Base-by-base conservation (phyloP, 2,113 vertebrate species). In the Salminus brasiliensis region DNA sequence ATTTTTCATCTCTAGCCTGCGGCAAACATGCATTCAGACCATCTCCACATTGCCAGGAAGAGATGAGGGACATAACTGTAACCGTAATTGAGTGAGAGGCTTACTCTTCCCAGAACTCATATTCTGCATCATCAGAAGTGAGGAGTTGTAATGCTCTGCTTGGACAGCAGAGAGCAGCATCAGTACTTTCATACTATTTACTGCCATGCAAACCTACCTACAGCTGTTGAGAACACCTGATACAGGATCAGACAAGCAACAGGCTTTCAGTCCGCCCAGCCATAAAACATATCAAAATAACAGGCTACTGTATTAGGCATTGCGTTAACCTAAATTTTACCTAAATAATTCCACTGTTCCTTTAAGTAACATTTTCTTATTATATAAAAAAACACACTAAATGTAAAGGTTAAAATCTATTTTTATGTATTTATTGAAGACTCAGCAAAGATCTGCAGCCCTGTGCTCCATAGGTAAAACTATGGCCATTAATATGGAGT, bases 151-250 rank as follows among this genome's bases (percentile, higher is more conserved):
- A 10, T 18, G 7, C n/a, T 5, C 21, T 4, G 27, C 43, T 73
- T 57, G 21, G 5, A 43, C 70, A 79, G 34, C 21, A 79, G 78
- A 72, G 47, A 29, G 70, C 78, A 79, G 57, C 4, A 66, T 52
- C 7, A 2, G 13, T 12, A 39, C 36, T 25, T 49, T 57, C 43
- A 16, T 23, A 16, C 27, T 23, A 49, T 21, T 53, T 53, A 53
- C 49, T 53, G 49, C 49, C 10, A 49, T 1, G 16, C 3, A 49
- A 15, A 34, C 25, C 52, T 0, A 7, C 21, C 30, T 36, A 29
- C 23, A 57, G 27, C 15, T 27, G 18, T n/a, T 6, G 5, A 53
- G 5, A 5, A 53, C 21, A 53, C n/a, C 1, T 1, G 18, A 41
- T 11, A 41, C 39, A 57, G 53, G 23, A 57, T 57, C n/a, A 57